Conservation (phyloP, 2,888 invertebrate genomes). For the Sarcophaga subvicina region DNA sequence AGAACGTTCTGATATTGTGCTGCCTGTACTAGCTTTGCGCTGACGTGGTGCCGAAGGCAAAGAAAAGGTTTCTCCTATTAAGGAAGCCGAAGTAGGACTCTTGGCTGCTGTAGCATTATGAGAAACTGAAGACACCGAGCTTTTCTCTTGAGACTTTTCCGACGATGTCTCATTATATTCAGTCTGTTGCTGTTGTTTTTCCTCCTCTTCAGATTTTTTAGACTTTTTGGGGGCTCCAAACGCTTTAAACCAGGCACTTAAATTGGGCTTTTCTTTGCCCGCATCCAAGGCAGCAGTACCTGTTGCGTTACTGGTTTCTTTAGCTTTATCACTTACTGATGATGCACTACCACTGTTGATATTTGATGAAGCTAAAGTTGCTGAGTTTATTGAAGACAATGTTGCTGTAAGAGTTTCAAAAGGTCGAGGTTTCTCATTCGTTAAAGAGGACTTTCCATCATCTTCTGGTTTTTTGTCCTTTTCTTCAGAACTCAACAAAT, state of each 20-base stretch:
- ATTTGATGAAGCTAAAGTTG: constrained; percentile 27
- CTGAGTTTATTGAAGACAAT: constrained; percentile 44
- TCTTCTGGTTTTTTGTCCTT: constrained; percentile 66
- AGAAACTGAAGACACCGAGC: constrained; percentile 45
- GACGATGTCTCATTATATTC: constrained; percentile 63
- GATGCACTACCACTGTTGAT: constrained; percentile 72
- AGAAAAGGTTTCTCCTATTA: constrained; percentile 77
- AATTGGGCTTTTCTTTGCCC: constrained; percentile 84
- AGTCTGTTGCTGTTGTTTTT: constrained; percentile 71
- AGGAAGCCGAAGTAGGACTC: constrained; percentile 72
- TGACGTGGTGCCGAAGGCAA: constrained; percentile 83
- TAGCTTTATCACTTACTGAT: constrained; percentile 72
- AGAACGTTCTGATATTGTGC: constrained; percentile 90
- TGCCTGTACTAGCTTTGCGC: constrained; percentile 89
- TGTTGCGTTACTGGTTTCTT: constrained; percentile 27
- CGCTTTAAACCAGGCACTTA: constrained; percentile 96
- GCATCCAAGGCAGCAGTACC: constrained; percentile 21
- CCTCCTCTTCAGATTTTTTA: constrained; percentile 85
- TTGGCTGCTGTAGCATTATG: constrained; percentile 71
- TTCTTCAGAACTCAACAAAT: constrained; percentile 51
- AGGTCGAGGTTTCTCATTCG: constrained; percentile 59
- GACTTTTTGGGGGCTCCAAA: constrained; percentile 92
- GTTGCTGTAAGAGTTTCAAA: constrained; percentile 54
- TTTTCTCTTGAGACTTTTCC: constrained; percentile 62
- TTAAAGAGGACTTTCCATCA: constrained; percentile 26